Base-by-base conservation (phyloP, 2,888 invertebrate species). In the Pseudanteris insignis region DNA sequence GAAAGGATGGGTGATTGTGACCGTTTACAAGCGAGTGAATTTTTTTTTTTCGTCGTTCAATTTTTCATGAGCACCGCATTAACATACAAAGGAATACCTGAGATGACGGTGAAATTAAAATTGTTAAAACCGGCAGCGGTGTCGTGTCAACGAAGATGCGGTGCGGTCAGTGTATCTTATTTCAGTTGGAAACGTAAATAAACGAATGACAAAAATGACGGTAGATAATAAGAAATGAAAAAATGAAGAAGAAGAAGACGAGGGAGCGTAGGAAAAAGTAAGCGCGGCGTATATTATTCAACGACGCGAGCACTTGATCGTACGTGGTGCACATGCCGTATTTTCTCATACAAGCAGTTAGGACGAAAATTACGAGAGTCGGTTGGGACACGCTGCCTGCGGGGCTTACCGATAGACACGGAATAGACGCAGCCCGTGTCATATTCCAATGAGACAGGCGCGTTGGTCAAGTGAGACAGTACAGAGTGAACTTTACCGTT, bases 301-400 rank as follows among this genome's bases (percentile, higher is more conserved):
- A 41, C 30, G 34, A 41, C 26, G 46, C 50, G 11, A 30, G 26
- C 36, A 30, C 38, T 60, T 34, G 37, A 37, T 43, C 58, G 30
- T 43, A 50, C 41, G 36, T 41, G 28, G 36, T 25, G 37, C 59
- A 53, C 60, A 54, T 60, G 53, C 43, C 44, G 43, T 46, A 36
- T 41, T 50, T 55, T 44, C 61, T 55, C 44, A 40, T 51, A 46
- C 55, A 50, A 55, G 48, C 51, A 50, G 61, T 61, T 50, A 55
- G 47, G 55, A 51, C 51, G 55, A 55, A 62, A 62, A 55, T 62
- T 57, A 62, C 53, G 62, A 62, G 43, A 37, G 36, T 40, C 46
- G 62, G 29, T 41, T 28, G 58, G 18, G 60, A 60, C 48, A 57
- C 50, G 53, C 37, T 47, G 54, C 57, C 44, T 38, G 50, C 36